Evolutionary conservation across 2,797 vertebrate species (phyloP).

Genomic region (Spondyliosoma cantharus): DNA sequence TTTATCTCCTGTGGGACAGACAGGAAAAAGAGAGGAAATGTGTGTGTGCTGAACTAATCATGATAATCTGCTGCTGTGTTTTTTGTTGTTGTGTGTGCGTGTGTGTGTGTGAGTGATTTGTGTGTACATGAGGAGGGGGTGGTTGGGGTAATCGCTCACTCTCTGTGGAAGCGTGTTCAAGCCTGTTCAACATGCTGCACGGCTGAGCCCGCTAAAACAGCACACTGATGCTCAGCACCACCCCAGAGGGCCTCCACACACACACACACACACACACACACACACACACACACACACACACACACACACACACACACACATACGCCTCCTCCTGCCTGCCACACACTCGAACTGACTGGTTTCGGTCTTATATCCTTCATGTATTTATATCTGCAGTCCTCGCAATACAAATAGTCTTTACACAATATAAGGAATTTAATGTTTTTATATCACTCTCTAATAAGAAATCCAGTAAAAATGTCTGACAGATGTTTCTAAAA

Average conservation of each 20-base stretch:
- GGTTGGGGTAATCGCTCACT: slow-evolving; percentile 60
- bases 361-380: slow-evolving; percentile 6
- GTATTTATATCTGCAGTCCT: not conserved
- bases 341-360: slow-evolving; percentile 41
- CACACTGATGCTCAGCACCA: slow-evolving; percentile 60
- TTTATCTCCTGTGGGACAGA: slow-evolving; percentile 64
- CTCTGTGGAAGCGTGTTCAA: slow-evolving; percentile 62
- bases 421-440: not conserved
- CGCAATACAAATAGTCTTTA: not conserved
- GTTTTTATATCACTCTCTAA: not conserved
- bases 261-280: slow-evolving; percentile 27
- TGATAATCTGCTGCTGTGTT: slow-evolving; percentile 68
- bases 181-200: slow-evolving; percentile 76
- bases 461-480: not conserved
- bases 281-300: slow-evolving; percentile 14
- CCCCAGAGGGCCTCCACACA: slow-evolving; percentile 46
- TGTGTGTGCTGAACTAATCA: slow-evolving; percentile 69
- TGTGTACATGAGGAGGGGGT: slow-evolving; percentile 43
- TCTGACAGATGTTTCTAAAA: not conserved
- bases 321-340: not conserved
- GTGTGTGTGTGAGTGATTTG: slow-evolving; percentile 41
- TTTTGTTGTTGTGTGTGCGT: slow-evolving; percentile 48
- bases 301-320: slow-evolving; percentile 14
- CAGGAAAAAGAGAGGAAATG: slow-evolving; percentile 41
- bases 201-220: slow-evolving; percentile 63